Conservation (phyloP, 2,113 vertebrate species). For the Trematocara unimaculatum region DNA sequence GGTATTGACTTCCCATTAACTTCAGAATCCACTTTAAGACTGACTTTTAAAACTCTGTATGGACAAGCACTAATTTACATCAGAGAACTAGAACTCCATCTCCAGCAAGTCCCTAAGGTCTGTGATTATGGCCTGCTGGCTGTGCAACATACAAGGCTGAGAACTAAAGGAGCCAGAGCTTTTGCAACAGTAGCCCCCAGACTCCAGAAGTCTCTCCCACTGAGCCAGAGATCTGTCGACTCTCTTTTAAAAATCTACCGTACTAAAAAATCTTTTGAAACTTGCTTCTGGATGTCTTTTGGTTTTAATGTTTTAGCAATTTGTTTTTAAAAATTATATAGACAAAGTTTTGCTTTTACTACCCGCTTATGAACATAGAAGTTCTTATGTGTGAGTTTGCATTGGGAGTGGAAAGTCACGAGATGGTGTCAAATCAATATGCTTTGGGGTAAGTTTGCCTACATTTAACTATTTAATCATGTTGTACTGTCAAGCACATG, state of each 20-base stretch:
- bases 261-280: background rate
- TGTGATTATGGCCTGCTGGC: background rate
- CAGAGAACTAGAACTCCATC: background rate
- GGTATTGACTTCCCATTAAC: background rate
- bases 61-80: background rate
- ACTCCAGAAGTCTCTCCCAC: background rate
- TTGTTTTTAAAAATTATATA: background rate
- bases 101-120: background rate
- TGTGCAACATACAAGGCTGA: background rate
- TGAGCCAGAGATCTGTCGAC: background rate
- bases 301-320: background rate
- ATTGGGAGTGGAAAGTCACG: background rate
- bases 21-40: background rate
- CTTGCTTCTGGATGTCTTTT: background rate
- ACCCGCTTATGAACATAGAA: fast-evolving
- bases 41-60: background rate
- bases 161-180: background rate
- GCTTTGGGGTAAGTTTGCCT: background rate
- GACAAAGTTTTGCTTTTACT: background rate
- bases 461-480: background rate
- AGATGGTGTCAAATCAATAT: background rate
- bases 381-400: background rate
- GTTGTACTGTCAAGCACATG: background rate
- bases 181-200: background rate
- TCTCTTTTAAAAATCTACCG: background rate